A percentile compares a stretch with the other conserved stretches of the same genome.
Evolutionary conservation across 2,797 vertebrate genomes (phyloP).

Genomic region (Bradypodion pumilum): DNA sequence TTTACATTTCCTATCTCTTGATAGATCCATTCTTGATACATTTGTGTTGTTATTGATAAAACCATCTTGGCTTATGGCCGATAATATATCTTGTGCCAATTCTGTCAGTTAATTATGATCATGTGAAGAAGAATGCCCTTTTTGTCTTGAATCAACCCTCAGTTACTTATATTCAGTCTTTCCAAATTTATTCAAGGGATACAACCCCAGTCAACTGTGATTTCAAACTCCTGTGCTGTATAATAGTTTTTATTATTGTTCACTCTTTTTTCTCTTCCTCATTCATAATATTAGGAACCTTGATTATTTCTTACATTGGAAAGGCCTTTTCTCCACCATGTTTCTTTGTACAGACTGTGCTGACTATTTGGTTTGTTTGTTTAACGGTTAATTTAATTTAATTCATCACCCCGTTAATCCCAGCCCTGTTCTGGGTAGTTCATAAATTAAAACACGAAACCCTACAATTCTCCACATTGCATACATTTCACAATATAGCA

Average conservation of each 20-base stretch:
- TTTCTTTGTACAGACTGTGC: not conserved
- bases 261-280: not conserved
- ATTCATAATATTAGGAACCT: not conserved
- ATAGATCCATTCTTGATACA: not conserved
- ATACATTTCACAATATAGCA: no score
- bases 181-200: not conserved
- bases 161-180: not conserved
- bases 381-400: no score
- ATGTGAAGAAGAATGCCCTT: not conserved
- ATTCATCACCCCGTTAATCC: no score
- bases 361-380: not conserved
- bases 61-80: not conserved
- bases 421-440: no score
- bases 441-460: no score
- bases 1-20: not conserved
- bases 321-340: not conserved
- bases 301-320: not conserved
- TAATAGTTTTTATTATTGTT: not conserved
- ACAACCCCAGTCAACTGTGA: not conserved
- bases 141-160: not conserved
- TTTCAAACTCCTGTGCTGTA: not conserved
- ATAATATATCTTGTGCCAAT: not conserved
- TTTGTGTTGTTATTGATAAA: not conserved
- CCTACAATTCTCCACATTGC: no score
- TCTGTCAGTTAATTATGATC: not conserved